Percentiles rank a stretch among this genome's conserved stretches.
phyloP scores from a whole-genome alignment of 1,140 invertebrate genomes.

The Heliconius hermathena region DNA sequence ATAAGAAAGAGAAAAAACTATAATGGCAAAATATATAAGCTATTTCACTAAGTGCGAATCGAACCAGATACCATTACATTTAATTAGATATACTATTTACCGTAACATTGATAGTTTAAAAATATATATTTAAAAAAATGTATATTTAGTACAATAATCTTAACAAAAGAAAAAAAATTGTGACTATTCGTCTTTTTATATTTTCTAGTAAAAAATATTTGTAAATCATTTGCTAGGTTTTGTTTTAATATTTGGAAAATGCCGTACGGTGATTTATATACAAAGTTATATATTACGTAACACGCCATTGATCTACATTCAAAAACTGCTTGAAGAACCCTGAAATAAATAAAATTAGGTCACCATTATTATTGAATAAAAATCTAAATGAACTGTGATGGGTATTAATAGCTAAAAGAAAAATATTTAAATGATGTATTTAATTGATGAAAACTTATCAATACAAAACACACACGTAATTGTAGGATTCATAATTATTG shows the following conservation, averaged over 20 bases:
- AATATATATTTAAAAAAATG: too few species aligned
- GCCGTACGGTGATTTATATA: conserved; percentile 39
- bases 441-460: too few species aligned
- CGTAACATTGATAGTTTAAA: too few species aligned
- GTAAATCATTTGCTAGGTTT: not conserved
- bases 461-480: too few species aligned
- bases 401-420: too few species aligned
- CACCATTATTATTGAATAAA: too few species aligned
- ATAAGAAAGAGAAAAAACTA: not conserved
- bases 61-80: not conserved
- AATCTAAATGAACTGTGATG: too few species aligned
- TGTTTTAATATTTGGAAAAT: conserved; percentile 5
- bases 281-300: conserved; percentile 52
- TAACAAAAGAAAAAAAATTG: not conserved
- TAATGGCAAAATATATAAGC: not conserved
- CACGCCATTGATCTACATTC: conserved; percentile 44
- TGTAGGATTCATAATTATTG: too few species aligned
- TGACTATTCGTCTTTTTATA: not conserved
- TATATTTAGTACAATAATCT: too few species aligned
- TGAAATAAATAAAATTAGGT: conserved; percentile 33
- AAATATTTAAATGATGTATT: too few species aligned
- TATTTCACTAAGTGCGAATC: not conserved
- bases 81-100: too few species aligned
- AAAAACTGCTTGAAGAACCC: conserved; percentile 39
- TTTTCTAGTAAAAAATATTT: not conserved